A percentile compares a stretch with the other conserved stretches of the same genome.
Conservation (phyloP, 64 coral and sea anemone genomes). For the Anthopleura sola region DNA sequence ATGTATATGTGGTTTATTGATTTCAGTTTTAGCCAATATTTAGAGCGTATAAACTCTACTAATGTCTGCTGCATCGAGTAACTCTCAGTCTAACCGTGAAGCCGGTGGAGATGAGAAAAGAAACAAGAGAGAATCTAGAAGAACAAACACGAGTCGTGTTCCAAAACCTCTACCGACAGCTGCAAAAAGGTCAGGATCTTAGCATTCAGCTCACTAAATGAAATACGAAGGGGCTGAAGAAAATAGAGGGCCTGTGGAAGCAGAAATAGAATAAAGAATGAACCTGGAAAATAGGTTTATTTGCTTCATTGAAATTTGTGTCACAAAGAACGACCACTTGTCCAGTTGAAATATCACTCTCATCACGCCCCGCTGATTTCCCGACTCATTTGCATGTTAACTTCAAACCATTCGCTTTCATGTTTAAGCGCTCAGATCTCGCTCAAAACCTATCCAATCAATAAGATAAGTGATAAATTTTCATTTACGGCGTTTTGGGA, state of each 20-base stretch:
- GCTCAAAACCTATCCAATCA: slow-evolving; percentile 2
- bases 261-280: not conserved
- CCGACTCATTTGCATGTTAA: slow-evolving; percentile 29
- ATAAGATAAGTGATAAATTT: not conserved
- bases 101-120: slow-evolving; percentile 12
- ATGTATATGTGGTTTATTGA: not conserved
- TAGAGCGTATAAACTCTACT: not conserved
- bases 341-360: slow-evolving; percentile 35
- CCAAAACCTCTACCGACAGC: slow-evolving; percentile 10
- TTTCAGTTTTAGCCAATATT: not conserved
- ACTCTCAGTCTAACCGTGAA: slow-evolving; percentile 19
- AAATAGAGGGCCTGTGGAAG: not conserved
- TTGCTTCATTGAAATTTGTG: slow-evolving; percentile 17
- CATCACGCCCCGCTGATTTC: slow-evolving; percentile 26
- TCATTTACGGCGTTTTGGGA: not conserved
- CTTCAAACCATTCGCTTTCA: slow-evolving; percentile 26
- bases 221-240: not conserved
- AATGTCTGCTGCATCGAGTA: slow-evolving; percentile 14
- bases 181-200: slow-evolving; percentile 28
- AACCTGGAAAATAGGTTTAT: slow-evolving; percentile 1
- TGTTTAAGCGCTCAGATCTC: not conserved
- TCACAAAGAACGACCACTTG: slow-evolving; percentile 27
- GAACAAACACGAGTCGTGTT: slow-evolving; percentile 5
- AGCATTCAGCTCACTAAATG: not conserved
- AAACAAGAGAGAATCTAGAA: slow-evolving; percentile 26